Evolutionary conservation across 2,888 invertebrate species (phyloP).

Genomic region (Tethea ocularis): DNA sequence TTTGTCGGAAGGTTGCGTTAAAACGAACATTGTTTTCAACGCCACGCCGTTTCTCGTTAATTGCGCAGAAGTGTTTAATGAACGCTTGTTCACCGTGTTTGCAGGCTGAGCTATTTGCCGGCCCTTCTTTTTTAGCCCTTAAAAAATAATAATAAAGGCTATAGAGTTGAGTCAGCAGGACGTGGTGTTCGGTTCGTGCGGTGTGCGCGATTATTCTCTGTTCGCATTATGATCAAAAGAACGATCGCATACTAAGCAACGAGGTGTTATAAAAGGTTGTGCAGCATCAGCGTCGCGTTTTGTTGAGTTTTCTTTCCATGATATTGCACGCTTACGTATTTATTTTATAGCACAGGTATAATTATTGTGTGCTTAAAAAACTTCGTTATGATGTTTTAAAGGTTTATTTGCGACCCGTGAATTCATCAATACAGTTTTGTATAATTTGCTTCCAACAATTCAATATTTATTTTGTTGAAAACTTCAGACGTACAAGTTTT

Average conservation of each 20-base stretch:
- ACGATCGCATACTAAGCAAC: slow-evolving; percentile 8
- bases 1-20: slow-evolving; percentile 45
- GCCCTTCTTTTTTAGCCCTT: slow-evolving; percentile 38
- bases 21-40: slow-evolving; percentile 61
- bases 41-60: slow-evolving; percentile 53
- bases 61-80: slow-evolving; percentile 72
- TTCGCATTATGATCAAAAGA: slow-evolving; percentile 34
- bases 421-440: slow-evolving; percentile 30
- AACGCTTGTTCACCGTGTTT: slow-evolving; percentile 62
- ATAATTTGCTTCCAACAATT: too few relatives aligned
- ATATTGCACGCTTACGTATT: not conserved
- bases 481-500: too few relatives aligned
- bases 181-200: slow-evolving; percentile 19
- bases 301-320: not conserved
- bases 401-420: slow-evolving; percentile 33
- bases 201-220: slow-evolving; percentile 27
- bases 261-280: slow-evolving; percentile 7
- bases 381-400: slow-evolving; percentile 17
- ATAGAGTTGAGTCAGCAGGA: slow-evolving; percentile 13
- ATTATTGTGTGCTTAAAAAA: too few relatives aligned
- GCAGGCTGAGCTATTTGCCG: slow-evolving; percentile 47
- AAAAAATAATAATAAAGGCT: slow-evolving; percentile 33
- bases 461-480: too few relatives aligned
- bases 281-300: slow-evolving; percentile 4
- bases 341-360: too few relatives aligned